Percentiles rank a stretch among this genome's conserved stretches.
Conservation (phyloP, 2,797 vertebrate species). For the Rhincodon typus region DNA sequence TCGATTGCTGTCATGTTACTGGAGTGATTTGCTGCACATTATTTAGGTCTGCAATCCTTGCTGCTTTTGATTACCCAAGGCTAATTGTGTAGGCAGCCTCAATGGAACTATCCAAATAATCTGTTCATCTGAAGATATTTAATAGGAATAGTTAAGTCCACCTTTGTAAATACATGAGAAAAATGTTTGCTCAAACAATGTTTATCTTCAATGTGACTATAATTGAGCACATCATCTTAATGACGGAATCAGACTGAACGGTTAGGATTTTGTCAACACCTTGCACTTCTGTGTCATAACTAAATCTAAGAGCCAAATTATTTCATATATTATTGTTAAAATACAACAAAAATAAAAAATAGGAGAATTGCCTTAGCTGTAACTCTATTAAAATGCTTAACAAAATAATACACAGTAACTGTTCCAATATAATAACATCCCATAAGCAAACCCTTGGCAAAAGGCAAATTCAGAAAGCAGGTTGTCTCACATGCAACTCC, state of each 20-base stretch:
- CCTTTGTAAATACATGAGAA: neutral
- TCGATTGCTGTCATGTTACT: neutral
- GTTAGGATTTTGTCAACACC: too few relatives aligned
- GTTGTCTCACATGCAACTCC: too few relatives aligned
- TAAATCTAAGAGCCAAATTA: too few relatives aligned
- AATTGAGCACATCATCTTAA: neutral
- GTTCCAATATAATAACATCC: too few relatives aligned
- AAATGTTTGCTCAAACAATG: neutral
- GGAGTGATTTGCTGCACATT: neutral
- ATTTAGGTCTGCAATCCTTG: neutral
- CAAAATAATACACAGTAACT: too few relatives aligned
- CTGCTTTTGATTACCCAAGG: neutral
- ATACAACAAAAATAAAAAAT: too few relatives aligned
- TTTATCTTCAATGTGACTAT: neutral
- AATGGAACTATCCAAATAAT: neutral
- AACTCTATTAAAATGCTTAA: too few relatives aligned
- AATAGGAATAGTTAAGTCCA: neutral
- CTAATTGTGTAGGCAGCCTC: neutral
- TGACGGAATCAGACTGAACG: neutral
- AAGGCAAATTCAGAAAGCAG: too few relatives aligned
- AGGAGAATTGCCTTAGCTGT: too few relatives aligned
- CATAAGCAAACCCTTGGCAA: too few relatives aligned
- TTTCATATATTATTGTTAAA: too few relatives aligned
- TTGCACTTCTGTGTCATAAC: too few relatives aligned
- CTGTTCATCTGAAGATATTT: neutral